These are phyloP conservation scores for Harpalus rufipes DNA, from an alignment of 2,888 invertebrate species.

Conservation along the genomic window DNA sequence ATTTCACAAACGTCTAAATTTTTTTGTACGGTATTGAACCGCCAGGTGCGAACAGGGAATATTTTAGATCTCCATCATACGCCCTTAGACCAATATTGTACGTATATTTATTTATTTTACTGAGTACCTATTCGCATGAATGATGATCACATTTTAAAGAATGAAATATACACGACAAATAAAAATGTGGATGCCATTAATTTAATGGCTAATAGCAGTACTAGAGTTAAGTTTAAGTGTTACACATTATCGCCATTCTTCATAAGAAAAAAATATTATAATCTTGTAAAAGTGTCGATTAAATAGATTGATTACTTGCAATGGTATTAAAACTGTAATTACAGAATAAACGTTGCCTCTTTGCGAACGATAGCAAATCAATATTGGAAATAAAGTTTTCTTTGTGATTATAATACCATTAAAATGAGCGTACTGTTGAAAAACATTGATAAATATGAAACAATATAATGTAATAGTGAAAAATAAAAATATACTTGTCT, in stretches of 20 bases:
- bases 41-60: too few species aligned
- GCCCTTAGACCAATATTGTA: too few species aligned
- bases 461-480: too few species aligned
- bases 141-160: not conserved
- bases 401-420: not conserved
- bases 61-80: too few species aligned
- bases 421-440: not conserved
- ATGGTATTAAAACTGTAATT: slow-evolving; percentile 17
- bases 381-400: slow-evolving; percentile 4
- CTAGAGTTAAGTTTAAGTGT: slow-evolving; percentile 8
- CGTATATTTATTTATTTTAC: too few species aligned
- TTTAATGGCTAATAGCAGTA: slow-evolving; percentile 16
- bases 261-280: slow-evolving; percentile 43
- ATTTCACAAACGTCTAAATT: too few species aligned
- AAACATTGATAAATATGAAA: too few species aligned
- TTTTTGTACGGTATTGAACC: too few species aligned
- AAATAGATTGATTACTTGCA: slow-evolving; percentile 29
- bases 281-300: slow-evolving; percentile 44
- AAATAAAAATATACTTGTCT: too few species aligned
- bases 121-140: not conserved
- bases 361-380: slow-evolving; percentile 37
- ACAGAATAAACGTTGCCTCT: slow-evolving; percentile 25
- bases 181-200: slow-evolving; percentile 22
- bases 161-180: not conserved
- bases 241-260: slow-evolving; percentile 41